A percentile compares a stretch with the other conserved stretches of the same genome.
phyloP scores from a whole-genome alignment of 1,140 invertebrate genomes.

The Drosophila tsacasi region DNA sequence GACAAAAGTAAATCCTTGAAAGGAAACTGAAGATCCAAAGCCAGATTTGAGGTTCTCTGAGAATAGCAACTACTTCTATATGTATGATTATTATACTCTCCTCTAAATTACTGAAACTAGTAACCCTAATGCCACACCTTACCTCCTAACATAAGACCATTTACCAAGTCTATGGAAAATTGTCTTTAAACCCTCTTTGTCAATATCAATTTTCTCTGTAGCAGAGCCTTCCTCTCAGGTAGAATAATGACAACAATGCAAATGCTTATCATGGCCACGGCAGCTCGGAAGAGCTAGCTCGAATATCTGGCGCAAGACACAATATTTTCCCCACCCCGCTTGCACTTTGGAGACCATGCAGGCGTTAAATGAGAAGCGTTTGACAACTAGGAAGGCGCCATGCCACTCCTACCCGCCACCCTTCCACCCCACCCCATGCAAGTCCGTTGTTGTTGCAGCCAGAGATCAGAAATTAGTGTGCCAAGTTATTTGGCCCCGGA shows the following conservation, averaged over 20 bases:
- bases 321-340: conserved; percentile 8
- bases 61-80: background rate
- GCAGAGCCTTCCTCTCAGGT: conserved; percentile 24
- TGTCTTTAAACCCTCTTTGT: conserved; percentile 31
- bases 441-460: conserved; percentile 17
- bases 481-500: conserved; percentile 52
- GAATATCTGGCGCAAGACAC: conserved; percentile 20
- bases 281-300: conserved; percentile 28
- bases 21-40: background rate
- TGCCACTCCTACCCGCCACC: background rate
- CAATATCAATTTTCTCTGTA: conserved; percentile 31
- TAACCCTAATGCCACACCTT: background rate
- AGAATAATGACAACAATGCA: conserved; percentile 44
- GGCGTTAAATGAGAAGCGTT: conserved; percentile 78
- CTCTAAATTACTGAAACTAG: background rate
- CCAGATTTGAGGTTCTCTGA: background rate
- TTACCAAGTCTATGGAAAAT: conserved; percentile 25
- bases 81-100: background rate
- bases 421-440: background rate
- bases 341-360: conserved; percentile 54
- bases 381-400: conserved; percentile 44
- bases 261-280: conserved; percentile 45
- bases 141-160: background rate
- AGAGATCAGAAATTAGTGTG: conserved; percentile 79
- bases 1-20: background rate